Evolutionary conservation across 37 sponge, comb jelly and placozoan species (phyloP).

Genomic region (Aphrocallistes beatrix): DNA sequence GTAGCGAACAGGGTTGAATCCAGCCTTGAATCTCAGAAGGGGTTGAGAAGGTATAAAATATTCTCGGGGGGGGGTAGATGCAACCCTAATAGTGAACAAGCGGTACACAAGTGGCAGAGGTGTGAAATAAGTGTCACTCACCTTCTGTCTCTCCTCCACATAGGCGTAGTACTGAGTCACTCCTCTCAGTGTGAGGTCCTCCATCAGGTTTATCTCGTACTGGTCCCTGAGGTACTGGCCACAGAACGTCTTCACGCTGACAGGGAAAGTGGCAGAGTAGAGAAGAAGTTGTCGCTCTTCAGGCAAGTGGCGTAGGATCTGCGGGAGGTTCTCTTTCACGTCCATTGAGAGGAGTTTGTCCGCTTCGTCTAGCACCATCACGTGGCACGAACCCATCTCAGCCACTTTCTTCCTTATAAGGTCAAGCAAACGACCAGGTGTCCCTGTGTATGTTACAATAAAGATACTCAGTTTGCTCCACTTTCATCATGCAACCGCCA

Average conservation of each 20-base stretch:
- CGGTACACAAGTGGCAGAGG: no score
- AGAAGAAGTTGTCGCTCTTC: constrained; percentile 64
- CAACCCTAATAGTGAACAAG: no score
- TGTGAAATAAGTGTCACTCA: no score
- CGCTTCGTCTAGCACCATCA: constrained; percentile 87
- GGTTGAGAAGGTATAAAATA: no score
- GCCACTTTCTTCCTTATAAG: constrained; percentile 81
- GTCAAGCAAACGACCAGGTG: constrained; percentile 84
- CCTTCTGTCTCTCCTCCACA: constrained; percentile 94
- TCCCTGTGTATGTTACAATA: constrained; percentile 43
- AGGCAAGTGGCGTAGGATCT: constrained; percentile 62
- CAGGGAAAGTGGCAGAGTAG: constrained; percentile 91
- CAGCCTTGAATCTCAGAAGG: no score
- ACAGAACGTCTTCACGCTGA: constrained; percentile 64
- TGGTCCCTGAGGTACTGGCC: constrained; percentile 51
- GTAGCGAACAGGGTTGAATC: no score
- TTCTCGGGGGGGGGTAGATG: no score
- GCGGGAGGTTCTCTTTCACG: constrained; percentile 52
- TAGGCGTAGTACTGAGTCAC: constrained; percentile 93
- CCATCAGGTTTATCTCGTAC: constrained; percentile 91
- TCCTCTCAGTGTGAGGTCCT: constrained; percentile 87
- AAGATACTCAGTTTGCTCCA: constrained; percentile 25
- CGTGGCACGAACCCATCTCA: constrained; percentile 55
- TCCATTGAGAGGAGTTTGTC: constrained; percentile 93
- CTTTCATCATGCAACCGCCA: no score